A percentile compares a stretch with the other conserved stretches of the same genome.
Evolutionary conservation across 2,113 vertebrate species (phyloP).

Genomic region (Pelecanoides urinatrix): DNA sequence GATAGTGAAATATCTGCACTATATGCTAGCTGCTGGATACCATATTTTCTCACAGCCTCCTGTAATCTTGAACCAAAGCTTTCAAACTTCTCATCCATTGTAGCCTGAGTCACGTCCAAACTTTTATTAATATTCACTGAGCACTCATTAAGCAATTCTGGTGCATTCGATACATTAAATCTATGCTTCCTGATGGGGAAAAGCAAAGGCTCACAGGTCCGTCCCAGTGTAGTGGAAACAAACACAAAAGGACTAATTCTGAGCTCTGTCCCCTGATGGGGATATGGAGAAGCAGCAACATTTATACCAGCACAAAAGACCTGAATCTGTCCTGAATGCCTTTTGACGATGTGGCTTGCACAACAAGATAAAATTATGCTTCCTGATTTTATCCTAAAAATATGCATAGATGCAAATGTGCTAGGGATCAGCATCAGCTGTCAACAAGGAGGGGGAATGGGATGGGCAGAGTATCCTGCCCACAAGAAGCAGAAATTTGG

Average conservation of each 20-base stretch:
- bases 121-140: conserved; percentile 74
- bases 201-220: conserved; percentile 6
- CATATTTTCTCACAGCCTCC: conserved; percentile 69
- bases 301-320: neutral
- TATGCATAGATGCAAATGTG: neutral
- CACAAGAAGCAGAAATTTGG: neutral
- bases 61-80: conserved; percentile 71
- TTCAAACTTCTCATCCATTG: conserved; percentile 71
- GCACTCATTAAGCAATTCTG: conserved; percentile 58
- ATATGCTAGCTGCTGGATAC: conserved; percentile 69
- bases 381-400: neutral
- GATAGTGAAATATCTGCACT: conserved; percentile 75
- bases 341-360: neutral
- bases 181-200: conserved; percentile 38
- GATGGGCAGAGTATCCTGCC: neutral
- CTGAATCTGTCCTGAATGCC: neutral
- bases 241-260: neutral
- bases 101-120: conserved; percentile 53
- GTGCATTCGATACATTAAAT: conserved; percentile 4
- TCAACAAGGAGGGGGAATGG: neutral
- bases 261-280: neutral
- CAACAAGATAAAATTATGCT: neutral
- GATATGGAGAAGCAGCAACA: neutral
- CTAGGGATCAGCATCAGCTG: accelerated
- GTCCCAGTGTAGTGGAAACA: neutral